phyloP scores from a whole-genome alignment of 2,888 invertebrate genomes.

The Caenorhabditis panamensis region DNA sequence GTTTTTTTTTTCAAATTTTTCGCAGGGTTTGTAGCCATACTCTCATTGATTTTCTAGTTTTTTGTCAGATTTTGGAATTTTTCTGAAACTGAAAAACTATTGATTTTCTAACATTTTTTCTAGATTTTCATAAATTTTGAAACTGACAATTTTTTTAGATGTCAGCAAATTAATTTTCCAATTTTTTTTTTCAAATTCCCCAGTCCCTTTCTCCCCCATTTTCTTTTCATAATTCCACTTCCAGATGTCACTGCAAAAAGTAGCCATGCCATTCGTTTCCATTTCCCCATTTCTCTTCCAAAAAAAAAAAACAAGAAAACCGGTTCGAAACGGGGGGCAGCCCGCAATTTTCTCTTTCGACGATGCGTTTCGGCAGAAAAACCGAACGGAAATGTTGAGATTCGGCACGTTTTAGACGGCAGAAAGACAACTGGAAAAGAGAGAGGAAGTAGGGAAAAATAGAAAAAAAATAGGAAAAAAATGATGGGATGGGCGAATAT shows the following conservation, averaged over 20 bases:
- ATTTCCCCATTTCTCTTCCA: too few relatives aligned
- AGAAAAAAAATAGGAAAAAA: neutral
- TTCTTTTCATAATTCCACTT: neutral
- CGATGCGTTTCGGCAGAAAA: neutral
- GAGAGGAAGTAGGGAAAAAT: neutral
- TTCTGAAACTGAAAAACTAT: too few relatives aligned
- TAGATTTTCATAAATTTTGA: too few relatives aligned
- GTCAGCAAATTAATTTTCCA: too few relatives aligned
- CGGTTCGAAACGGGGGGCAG: neutral
- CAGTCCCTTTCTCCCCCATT: neutral
- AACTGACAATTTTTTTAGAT: too few relatives aligned
- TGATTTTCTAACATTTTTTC: too few relatives aligned
- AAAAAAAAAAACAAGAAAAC: neutral
- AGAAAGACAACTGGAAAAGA: neutral
- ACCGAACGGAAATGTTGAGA: slow-evolving; percentile 3
- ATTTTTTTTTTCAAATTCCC: too few relatives aligned
- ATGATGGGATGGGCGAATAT: neutral
- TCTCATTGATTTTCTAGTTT: too few relatives aligned
- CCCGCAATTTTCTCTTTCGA: neutral
- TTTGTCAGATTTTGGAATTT: too few relatives aligned
- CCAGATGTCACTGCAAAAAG: neutral
- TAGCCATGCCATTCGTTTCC: too few relatives aligned
- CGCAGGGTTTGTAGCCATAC: too few relatives aligned
- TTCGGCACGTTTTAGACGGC: neutral
- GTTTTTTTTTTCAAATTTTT: too few relatives aligned